Evolutionary conservation across 1,140 invertebrate genomes (phyloP), one percentile per base, ranked within the genome.

Genomic region (Nephila pilipes): DNA sequence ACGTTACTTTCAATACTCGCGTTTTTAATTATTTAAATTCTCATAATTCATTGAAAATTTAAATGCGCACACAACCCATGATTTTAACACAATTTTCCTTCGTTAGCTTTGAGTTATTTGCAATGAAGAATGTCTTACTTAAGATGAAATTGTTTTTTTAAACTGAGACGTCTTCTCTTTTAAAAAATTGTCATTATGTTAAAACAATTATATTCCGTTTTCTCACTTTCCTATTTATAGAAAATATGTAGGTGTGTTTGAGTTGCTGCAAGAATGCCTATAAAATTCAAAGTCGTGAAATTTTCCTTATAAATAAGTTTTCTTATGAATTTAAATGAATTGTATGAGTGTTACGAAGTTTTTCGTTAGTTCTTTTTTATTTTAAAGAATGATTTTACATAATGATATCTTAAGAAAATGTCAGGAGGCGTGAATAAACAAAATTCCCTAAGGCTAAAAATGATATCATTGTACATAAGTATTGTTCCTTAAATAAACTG

Each of bases 281-380:
- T 75, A 75, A 75, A 36, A 36, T 32, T 36, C n/a, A 20, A 25
- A 5, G 69, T 10, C 29, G 29, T 32, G 29, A 75, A 75, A 18
- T 36, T 75, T 36, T 18, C 18, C 14, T 54, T 18, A 22, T 38
- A 80, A 25, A 54, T 54, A 54, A 3, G 14, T 29, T 29, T 75
- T 75, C 22, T 12, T 55, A 81, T 25, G 80, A 54, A 81, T 81
- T 54, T 81, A 81, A 25, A 81, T 81, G 80, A 81, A n/a, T 55
- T 55, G 12, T 80, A 38, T 80, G 20, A 80, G 8, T n/a, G 36
- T 55, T 81, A 46, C 6, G 12, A 46, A 10, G 12, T 10, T 46
- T 46, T 46, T 46, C 12, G 46, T 46, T 46, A 46, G 46, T 81
- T 80, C 12, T 38, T 69, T 12, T 80, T 46, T 54, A 1, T 1